phyloP scores from a whole-genome alignment of 1,140 invertebrate species.

The Helicoverpa armigera region DNA sequence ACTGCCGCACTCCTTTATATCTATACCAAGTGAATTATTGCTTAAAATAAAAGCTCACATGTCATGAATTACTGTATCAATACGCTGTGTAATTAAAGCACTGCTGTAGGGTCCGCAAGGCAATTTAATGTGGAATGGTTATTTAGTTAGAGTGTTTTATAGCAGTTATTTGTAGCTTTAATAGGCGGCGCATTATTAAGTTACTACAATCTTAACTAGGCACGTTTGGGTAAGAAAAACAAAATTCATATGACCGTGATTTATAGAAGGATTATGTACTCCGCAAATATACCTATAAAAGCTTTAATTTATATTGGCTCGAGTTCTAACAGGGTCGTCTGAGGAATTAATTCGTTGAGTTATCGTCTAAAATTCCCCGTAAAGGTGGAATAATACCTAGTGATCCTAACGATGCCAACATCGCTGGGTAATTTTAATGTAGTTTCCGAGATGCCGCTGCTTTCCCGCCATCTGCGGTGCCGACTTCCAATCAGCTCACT shows the following conservation, averaged over 20 bases:
- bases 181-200: conserved; percentile 21
- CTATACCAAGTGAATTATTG: conserved; percentile 61
- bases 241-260: background rate
- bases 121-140: conserved; percentile 39
- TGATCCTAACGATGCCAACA: conserved; percentile 39
- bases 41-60: conserved; percentile 67
- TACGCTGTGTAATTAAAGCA: conserved; percentile 64
- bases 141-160: conserved; percentile 44
- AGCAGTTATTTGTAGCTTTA: conserved; percentile 21
- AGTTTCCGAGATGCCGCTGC: conserved; percentile 57
- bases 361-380: conserved; percentile 29
- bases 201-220: conserved; percentile 22
- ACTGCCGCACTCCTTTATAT: conserved; percentile 61
- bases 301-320: conserved; percentile 3
- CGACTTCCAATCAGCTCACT: conserved; percentile 77
- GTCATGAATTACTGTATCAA: conserved; percentile 63
- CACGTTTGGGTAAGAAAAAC: background rate
- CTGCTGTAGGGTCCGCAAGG: conserved; percentile 56
- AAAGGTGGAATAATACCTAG: conserved; percentile 22
- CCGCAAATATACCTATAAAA: background rate
- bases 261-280: background rate
- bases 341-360: conserved; percentile 31
- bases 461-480: conserved; percentile 65
- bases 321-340: conserved; percentile 1
- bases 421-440: conserved; percentile 68